A percentile compares a stretch with the other conserved stretches of the same genome.
Conservation (phyloP, 2,888 invertebrate genomes). For the Ferdinandea cuprea region DNA sequence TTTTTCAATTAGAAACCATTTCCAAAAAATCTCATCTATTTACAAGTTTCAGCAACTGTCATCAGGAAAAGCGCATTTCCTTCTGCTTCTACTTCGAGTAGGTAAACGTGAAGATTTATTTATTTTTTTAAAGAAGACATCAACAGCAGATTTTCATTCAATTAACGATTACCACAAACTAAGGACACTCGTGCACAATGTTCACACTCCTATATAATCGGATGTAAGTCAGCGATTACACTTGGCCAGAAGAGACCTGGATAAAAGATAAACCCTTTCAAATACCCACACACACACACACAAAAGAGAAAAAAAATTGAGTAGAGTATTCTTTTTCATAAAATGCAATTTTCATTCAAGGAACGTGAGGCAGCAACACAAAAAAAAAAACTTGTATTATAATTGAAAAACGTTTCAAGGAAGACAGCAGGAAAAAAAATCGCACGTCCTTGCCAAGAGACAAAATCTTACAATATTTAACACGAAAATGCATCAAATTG, state of each 20-base stretch:
- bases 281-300: neutral
- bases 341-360: constrained; percentile 50
- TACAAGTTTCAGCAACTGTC: neutral
- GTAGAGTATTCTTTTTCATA: constrained; percentile 24
- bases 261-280: constrained; percentile 16
- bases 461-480: constrained; percentile 22
- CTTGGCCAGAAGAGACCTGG: constrained; percentile 30
- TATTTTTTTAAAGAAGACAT: constrained; percentile 34
- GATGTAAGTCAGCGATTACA: constrained; percentile 37
- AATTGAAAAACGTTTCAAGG: constrained; percentile 61
- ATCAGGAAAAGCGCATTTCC: neutral
- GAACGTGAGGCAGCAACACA: constrained; percentile 34
- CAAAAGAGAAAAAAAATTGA: neutral
- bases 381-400: constrained; percentile 37
- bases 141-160: constrained; percentile 50
- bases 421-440: neutral
- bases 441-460: constrained; percentile 29
- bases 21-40: too few relatives aligned
- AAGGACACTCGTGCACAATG: constrained; percentile 23
- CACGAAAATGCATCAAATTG: constrained; percentile 56
- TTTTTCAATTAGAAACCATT: too few relatives aligned
- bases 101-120: neutral
- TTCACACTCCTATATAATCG: constrained; percentile 20
- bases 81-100: neutral
- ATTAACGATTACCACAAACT: constrained; percentile 57